Evolutionary conservation across 2,797 vertebrate genomes (phyloP).

Genomic region (Psittacula derbiana): DNA sequence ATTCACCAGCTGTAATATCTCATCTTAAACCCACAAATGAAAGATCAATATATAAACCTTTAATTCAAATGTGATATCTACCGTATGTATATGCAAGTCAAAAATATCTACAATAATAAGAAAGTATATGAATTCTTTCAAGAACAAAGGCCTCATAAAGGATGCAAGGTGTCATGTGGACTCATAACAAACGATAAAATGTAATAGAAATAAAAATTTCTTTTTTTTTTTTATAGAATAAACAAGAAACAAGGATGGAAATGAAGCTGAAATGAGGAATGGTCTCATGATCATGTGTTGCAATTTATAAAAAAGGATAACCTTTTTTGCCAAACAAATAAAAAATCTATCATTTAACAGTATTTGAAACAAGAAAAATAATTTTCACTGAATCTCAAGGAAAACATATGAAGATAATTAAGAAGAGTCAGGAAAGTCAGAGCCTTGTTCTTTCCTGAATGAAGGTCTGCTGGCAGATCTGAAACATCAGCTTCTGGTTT

Average conservation of each 20-base stretch:
- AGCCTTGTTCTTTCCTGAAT: not conserved
- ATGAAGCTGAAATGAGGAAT: not conserved
- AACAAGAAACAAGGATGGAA: not conserved
- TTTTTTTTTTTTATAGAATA: not conserved
- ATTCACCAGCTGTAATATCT: not conserved
- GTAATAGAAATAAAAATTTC: not conserved
- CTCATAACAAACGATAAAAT: not conserved
- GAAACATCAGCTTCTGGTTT: not conserved
- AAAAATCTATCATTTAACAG: not conserved
- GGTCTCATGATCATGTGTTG: accelerated
- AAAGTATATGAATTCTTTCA: not conserved
- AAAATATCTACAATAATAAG: not conserved
- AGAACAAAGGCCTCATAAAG: not conserved
- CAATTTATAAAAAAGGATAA: not conserved
- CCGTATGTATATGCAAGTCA: accelerated
- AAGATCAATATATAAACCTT: not conserved
- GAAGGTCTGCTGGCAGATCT: not conserved
- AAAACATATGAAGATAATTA: not conserved
- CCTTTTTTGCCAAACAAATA: not conserved
- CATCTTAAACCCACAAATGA: not conserved
- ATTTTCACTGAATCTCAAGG: not conserved
- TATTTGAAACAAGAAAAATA: not conserved
- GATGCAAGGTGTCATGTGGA: not conserved
- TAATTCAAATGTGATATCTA: not conserved
- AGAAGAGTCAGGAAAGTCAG: not conserved